Evolutionary conservation across 2,113 vertebrate genomes (phyloP), one percentile per base, ranked within the genome.

Genomic region (Chinchilla lanigera): DNA sequence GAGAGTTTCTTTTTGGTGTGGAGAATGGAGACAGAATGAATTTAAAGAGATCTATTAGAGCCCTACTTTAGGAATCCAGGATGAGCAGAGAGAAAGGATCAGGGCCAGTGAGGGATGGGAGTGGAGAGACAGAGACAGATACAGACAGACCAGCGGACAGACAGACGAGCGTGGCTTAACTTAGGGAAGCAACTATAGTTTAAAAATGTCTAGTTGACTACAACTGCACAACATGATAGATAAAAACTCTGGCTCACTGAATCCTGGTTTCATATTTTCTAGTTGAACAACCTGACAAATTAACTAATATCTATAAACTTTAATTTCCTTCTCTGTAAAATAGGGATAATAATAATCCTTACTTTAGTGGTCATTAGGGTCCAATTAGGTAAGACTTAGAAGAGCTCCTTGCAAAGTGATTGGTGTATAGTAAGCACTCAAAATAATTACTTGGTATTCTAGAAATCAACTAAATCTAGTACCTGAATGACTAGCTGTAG

Each of bases 251-350:
- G 47, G 52, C 1, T 71, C 24, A 50, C 58, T 77, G 58, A 75
- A 90, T 83, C n/a, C 50, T 82, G 47, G 22, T 60, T 91, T 90
- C 22, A 52, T 77, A 54, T 47, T 90, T 95, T 87, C 60, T 87
- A 52, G 28, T 7, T 60, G 28, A 93, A 73, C 8, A 54, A 44
- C 33, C 67, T 86, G 61, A 11, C 38, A 85, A 80, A 13, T 75
- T 86, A 77, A 22, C 17, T 93, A 96, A 52, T 11, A 47, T 94
- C 77, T 80, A 2, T 84, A 73, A 94, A 35, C 33, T 35, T 38
- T 75, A 38, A 71, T 44, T 92, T 89, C 5, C 9, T 80, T 38
- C 82, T 26, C 85, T 89, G 16, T 85, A 50, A 71, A 22, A 38
- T 71, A 38, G 35, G 35, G 17, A 38, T n/a, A 71, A 71, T 71